Conservation (phyloP, 2,113 vertebrate species). For the Antechinus stuartii region DNA sequence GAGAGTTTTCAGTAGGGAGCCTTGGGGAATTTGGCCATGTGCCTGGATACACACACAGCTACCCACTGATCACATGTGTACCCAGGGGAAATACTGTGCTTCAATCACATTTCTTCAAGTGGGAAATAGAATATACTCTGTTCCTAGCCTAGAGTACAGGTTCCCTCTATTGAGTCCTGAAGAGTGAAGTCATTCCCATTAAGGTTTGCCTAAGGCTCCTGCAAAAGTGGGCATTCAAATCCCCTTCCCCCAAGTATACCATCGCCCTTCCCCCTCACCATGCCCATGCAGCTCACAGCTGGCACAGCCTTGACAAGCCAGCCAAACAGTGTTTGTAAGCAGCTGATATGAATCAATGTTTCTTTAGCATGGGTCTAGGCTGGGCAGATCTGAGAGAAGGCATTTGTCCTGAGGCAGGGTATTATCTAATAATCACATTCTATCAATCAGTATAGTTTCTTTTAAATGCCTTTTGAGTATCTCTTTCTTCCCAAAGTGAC, state of each 20-base stretch:
- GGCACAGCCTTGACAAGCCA: neutral
- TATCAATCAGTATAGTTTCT: slow-evolving; percentile 24
- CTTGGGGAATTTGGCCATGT: neutral
- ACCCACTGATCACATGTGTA: neutral
- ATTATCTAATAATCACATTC: slow-evolving; percentile 23
- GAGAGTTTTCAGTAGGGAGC: neutral
- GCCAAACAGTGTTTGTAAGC: neutral
- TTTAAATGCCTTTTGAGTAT: slow-evolving; percentile 34
- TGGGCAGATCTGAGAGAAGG: neutral
- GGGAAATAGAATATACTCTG: neutral
- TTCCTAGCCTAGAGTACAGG: neutral
- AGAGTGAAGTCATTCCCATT: too few species aligned
- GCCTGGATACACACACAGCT: neutral
- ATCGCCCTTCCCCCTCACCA: neutral
- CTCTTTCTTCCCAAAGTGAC: slow-evolving; percentile 46
- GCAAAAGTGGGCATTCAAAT: neutral
- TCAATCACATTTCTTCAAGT: neutral
- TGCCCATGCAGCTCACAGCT: neutral
- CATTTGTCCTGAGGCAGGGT: neutral
- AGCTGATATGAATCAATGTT: slow-evolving; percentile 12
- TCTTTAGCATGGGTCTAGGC: neutral
- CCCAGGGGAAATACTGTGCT: neutral
- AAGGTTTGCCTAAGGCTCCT: neutral
- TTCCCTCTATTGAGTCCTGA: neutral
- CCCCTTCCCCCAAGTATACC: neutral